Evolutionary conservation across 2,797 vertebrate species (phyloP).

Genomic region (Mus minutoides): DNA sequence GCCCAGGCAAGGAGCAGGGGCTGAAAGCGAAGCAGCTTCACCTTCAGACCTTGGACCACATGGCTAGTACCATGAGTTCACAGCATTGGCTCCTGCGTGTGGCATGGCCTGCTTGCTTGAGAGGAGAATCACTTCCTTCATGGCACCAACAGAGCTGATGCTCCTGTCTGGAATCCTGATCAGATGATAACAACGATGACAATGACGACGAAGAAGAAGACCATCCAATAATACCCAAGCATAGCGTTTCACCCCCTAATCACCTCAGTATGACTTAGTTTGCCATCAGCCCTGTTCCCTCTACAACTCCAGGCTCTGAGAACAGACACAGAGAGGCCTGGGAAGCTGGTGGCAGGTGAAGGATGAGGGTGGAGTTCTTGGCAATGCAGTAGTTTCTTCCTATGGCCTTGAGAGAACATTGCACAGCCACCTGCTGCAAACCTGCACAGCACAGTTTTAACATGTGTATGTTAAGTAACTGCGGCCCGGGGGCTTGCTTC

Average conservation of each 20-base stretch:
- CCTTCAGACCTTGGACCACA: constrained; percentile 59
- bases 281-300: background rate
- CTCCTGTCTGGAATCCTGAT: background rate
- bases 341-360: constrained; percentile 11
- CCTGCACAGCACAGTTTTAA: constrained; percentile 8
- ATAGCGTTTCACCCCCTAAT: background rate
- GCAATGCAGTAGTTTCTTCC: constrained; percentile 57
- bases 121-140: background rate
- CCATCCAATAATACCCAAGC: background rate
- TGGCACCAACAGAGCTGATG: accelerated
- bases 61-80: background rate
- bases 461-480: constrained; percentile 27
- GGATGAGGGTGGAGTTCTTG: constrained; percentile 65
- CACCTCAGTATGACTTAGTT: background rate
- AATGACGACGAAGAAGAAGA: background rate
- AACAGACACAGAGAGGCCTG: constrained; percentile 67
- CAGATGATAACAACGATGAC: background rate
- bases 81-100: background rate
- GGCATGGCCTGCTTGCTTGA: background rate
- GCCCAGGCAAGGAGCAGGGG: constrained; percentile 72
- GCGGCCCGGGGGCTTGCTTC: background rate
- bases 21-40: constrained; percentile 73
- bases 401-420: constrained; percentile 68
- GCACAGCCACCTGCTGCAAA: constrained; percentile 13
- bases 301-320: constrained; percentile 46